Evolutionary conservation across 2,797 vertebrate genomes (phyloP).

Genomic region (Botia almorhae): DNA sequence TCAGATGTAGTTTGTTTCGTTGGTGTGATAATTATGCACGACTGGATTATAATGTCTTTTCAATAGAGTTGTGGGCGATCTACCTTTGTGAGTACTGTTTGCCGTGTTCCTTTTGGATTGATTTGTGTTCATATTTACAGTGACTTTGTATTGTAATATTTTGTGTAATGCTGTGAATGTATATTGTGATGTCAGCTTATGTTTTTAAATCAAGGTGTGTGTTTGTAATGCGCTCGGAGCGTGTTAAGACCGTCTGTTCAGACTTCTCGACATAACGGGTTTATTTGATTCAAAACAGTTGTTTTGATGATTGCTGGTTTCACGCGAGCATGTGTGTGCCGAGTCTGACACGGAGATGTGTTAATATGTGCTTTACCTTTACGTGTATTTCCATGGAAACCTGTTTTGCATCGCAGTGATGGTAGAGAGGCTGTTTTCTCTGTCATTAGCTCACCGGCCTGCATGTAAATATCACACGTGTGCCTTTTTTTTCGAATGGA

Average conservation of each 20-base stretch:
- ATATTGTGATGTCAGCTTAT: neutral
- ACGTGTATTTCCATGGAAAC: constrained; percentile 15
- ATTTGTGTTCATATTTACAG: neutral
- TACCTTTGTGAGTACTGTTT: neutral
- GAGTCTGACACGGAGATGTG: neutral
- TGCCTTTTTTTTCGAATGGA: constrained; percentile 29
- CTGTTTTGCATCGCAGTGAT: constrained; percentile 49
- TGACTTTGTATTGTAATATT: neutral
- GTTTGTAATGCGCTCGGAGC: neutral
- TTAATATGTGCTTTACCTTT: neutral
- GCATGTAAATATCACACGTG: constrained; percentile 33
- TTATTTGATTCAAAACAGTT: neutral
- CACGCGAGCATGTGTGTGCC: neutral
- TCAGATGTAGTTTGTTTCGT: neutral
- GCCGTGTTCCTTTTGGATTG: neutral
- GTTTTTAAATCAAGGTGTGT: constrained; percentile 5
- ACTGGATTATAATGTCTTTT: neutral
- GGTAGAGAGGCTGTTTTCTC: constrained; percentile 11
- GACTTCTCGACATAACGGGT: neutral
- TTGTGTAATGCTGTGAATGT: neutral
- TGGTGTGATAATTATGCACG: neutral
- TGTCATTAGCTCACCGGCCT: neutral
- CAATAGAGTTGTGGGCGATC: neutral
- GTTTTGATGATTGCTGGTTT: constrained; percentile 6
- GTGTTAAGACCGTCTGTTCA: neutral